Base-by-base conservation (phyloP, 1,140 invertebrate species). In the Mactra quadrangularis region DNA sequence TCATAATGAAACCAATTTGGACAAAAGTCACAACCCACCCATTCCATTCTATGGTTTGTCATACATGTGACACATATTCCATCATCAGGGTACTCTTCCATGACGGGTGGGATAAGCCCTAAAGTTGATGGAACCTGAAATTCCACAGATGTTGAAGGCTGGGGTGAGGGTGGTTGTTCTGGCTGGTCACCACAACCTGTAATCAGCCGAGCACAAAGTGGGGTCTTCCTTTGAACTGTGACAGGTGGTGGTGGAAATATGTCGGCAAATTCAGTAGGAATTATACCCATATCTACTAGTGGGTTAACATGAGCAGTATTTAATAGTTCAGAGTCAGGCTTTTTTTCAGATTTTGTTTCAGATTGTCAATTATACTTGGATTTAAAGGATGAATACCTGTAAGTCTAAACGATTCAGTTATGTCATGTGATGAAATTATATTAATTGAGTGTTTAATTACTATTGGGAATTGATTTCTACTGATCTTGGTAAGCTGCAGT, bases 1-100 rank as follows among this genome's bases (percentile, higher is more conserved):
- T n/a, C 50, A 22, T 53, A 53, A 53, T 53, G 50, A n/a, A 53
- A 53, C 50, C 50, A 53, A 11, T n/a, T 53, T 4, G 50, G 50
- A 53, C 50, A 53, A 6, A 53, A n/a, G 50, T n/a, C 50, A 53
- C 50, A 53, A 6, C 50, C 50, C 4, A 53, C 25, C 50, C 50
- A 53, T 53, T 53, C 50, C 4, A 53, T 4, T 9, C 19, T 6
- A 17, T 53, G 50, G 25, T 53, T 53, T 53, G 50, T 53, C 50
- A 53, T 53, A 22, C 50, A 53, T 7, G 25, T 22, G 4, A 53
- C 50, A 17, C 50, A 53, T 4, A 53, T 53, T 4, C 50, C 50
- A 53, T 53, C 50, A 53, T 53, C 50, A 9, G 50, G 50, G 19
- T 53, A n/a, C 3, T 53, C 19, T 53, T 53, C 50, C 19, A 9